Base-by-base conservation (phyloP, 2,113 vertebrate species). In the Oncorhynchus tshawytscha region DNA sequence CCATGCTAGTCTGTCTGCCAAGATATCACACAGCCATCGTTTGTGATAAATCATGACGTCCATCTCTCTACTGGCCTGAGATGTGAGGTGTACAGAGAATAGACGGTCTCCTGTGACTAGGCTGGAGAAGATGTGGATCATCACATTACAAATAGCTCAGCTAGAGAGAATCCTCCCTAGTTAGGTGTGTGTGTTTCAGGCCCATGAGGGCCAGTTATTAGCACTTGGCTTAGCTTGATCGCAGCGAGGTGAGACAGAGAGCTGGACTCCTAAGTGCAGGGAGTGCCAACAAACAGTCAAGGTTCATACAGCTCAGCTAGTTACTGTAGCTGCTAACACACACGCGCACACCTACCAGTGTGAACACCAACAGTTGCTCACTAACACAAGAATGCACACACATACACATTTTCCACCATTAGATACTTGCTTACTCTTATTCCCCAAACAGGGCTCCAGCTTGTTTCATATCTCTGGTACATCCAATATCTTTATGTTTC, bases 221-320 rank as follows among this genome's bases (percentile, higher is more conserved):
- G 66, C 16, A 51, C 72, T 86, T 81, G 78, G 76, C 69, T 78
- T 71, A 25, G 54, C n/a, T 25, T 74, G 72, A 67, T 85, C 78
- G 31, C 59, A 77, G 75, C 73, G 49, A 78, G 45, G 49, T 67
- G 77, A 71, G n/a, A 67, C 51, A 75, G 29, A 70, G 45, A 39
- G 64, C 69, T 57, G 60, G 60, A 59, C 65, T 82, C 86, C 87
- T 77, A 60, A 24, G 86, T 85, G 86, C 82, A 91, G 80, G 85
- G 83, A 83, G 65, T 68, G 74, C 49, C 49, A 48, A 49, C 24
- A 45, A 45, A 45, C 39, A 45, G 39, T 45, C 39, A 45, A 45
- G 39, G 9, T 45, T 45, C 9, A 45, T 45, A 45, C 9, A 45
- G 39, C 39, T 45, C 39, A 57, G 13, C 60, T 64, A 59, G 29